Evolutionary conservation across 2,888 invertebrate genomes (phyloP).

Genomic region (Mythimna pallens): DNA sequence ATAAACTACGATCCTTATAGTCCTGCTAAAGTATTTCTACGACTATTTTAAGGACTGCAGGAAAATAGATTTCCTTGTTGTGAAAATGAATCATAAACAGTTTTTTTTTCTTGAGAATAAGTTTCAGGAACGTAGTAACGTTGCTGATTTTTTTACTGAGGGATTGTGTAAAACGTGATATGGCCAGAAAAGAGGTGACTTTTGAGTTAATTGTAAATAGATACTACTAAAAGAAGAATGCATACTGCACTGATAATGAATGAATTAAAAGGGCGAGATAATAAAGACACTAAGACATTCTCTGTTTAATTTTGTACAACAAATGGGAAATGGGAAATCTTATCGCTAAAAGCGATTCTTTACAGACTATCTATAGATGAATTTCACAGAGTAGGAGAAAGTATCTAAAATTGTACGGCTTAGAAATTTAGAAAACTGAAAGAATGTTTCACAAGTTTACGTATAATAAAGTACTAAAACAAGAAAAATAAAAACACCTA

Average conservation of each 20-base stretch:
- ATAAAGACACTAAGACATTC: no score
- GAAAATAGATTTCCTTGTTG: not conserved
- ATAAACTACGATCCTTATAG: slow-evolving; percentile 29
- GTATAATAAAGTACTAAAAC: no score
- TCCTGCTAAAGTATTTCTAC: slow-evolving; percentile 2
- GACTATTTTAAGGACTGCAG: not conserved
- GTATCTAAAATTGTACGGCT: no score
- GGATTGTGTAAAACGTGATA: not conserved
- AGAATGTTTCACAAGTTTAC: no score
- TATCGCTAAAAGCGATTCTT: no score
- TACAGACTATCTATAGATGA: no score
- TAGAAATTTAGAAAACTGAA: not conserved
- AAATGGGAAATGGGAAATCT: no score
- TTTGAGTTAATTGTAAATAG: not conserved
- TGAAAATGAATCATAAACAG: no score
- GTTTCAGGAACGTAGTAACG: not conserved
- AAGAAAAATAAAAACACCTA: no score
- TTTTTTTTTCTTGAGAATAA: not conserved
- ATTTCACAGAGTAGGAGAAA: no score
- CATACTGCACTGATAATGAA: not conserved
- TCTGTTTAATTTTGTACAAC: no score
- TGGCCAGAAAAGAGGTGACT: not conserved
- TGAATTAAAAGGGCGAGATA: not conserved
- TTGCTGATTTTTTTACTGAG: not conserved
- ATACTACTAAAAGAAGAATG: not conserved